A percentile compares a stretch with the other conserved stretches of the same genome.
These are phyloP conservation scores for Latheticus oryzae DNA, from an alignment of 2,888 invertebrate species.

Conservation along the genomic window DNA sequence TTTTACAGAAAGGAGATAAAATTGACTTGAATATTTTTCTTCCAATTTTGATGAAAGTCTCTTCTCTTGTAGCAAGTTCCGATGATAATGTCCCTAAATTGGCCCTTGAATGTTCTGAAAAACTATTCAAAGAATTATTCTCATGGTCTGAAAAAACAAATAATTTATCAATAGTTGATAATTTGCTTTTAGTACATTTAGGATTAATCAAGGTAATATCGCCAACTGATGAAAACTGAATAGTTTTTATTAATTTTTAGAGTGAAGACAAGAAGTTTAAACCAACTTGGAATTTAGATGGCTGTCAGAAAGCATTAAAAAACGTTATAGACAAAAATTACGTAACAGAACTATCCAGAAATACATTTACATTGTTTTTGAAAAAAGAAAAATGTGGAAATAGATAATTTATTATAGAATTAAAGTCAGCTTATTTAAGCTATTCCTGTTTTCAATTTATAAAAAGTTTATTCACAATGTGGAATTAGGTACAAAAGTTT, in stretches of 20 bases:
- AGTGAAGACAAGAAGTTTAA: slow-evolving; percentile 76
- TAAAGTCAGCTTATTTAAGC: too few species aligned
- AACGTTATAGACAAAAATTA: slow-evolving; percentile 67
- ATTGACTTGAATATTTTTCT: slow-evolving; percentile 62
- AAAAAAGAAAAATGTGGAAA: slow-evolving; percentile 59
- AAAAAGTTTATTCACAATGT: too few species aligned
- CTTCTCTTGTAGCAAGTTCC: slow-evolving; percentile 69
- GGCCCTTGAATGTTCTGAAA: slow-evolving; percentile 66
- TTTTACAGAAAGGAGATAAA: slow-evolving; percentile 50
- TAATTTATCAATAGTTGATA: slow-evolving; percentile 70
- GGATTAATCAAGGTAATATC: slow-evolving; percentile 77
- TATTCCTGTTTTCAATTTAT: too few species aligned
- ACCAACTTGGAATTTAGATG: slow-evolving; percentile 73
- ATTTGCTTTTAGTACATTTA: slow-evolving; percentile 74
- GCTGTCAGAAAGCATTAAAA: slow-evolving; percentile 72
- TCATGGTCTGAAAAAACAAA: slow-evolving; percentile 66
- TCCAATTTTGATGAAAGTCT: slow-evolving; percentile 68
- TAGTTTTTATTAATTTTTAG: slow-evolving; percentile 60
- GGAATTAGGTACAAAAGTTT: too few species aligned
- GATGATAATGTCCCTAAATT: slow-evolving; percentile 64
- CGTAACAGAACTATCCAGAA: slow-evolving; percentile 67
- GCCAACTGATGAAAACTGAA: too few species aligned
- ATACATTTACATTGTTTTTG: slow-evolving; percentile 68
- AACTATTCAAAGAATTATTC: slow-evolving; percentile 69
- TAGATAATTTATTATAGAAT: too few species aligned